Evolutionary conservation across 2,113 vertebrate species (phyloP), one percentile per base, ranked within the genome.

Genomic region (Pelecanus crispus): DNA sequence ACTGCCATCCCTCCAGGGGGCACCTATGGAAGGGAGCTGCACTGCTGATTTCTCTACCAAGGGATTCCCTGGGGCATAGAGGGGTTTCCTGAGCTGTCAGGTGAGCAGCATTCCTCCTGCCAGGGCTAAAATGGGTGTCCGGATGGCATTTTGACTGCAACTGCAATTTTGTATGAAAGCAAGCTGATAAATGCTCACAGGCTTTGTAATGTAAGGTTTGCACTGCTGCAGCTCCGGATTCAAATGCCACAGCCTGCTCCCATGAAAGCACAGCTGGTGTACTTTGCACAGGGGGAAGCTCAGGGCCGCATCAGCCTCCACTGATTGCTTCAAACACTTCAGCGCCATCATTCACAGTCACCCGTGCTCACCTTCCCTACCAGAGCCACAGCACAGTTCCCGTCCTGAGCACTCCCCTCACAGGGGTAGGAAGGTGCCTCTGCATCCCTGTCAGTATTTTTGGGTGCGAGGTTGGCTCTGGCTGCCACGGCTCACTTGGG

Each of bases 241-340:
- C 45, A 36, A 55, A 74, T 19, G 38, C 53, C 61, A 31, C 7
- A 1, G 10, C 20, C 13, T 0, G 0, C 31, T 63, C 17, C 26
- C 6, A 4, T 19, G 24, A 18, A 72, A n/a, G n/a, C 0, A 0
- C 31, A 32, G 59, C 18, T 5, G 1, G 17, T 21, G 21, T 18
- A n/a, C 45, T 66, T 55, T 34, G 21, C 17, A 10, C 26, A 2
- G 4, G 17, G 49, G 53, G 36, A 40, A 63, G 59, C 17, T 86
- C n/a, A 55, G 65, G 42, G 44, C 61, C 3, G 5, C 25, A 28
- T 89, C 15, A 13, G 2, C 9, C 50, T 61, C 55, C 53, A 6
- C 11, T 7, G 58, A 79, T 68, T 2, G 0, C 24, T 79, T 53
- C 65, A 32, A 68, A n/a, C 20, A 9, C 8, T 31, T 56, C 1